Evolutionary conservation across 2,888 invertebrate species (phyloP), one percentile per base, ranked within the genome.

Genomic region (Anthophora plumipes): DNA sequence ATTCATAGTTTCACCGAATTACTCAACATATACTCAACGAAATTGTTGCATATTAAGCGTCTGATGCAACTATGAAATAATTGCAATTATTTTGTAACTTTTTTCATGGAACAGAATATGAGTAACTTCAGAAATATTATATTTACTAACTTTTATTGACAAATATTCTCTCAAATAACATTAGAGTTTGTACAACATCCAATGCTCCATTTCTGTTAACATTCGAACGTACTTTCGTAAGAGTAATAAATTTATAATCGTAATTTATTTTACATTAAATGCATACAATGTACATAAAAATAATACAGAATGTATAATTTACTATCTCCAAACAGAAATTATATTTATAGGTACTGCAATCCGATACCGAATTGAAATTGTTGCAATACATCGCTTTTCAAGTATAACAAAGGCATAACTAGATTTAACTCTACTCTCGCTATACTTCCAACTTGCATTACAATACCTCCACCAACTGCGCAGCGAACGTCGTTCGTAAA

Each of bases 401-500:
- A 94, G 82, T 95, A 95, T 61, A 94, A 94, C 71, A 97, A 89
- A 55, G 99, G 99, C 90, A 97, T 94, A 93, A 97, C 97, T 94
- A 99, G 98, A 95, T 99, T 99, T 70, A 99, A 95, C 95, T 99
- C 99, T 71, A 99, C 95, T 75, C 99, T 95, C n/a, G 98, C 98
- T 82, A 96, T 94, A 85, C 97, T 95, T 85, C 96, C 98, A 75
- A 99, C 94, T 83, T 97, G 95, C 91, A 99, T 94, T 17, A 97
- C 97, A 69, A 99, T 92, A 20, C 99, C 99, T 71, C 96, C 93
- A 46, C 99, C 99, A 89, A 95, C 95, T 4, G 98, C 95, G 90
- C 96, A 95, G 75, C 99, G 95, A 88, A 95, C 94, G 77, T 95
- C 94, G 66, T 95, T 94, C 63, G 91, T 87, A 83, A 95, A 91